Evolutionary conservation across 2,113 vertebrate genomes (phyloP).

Genomic region (Mesitornis unicolor): DNA sequence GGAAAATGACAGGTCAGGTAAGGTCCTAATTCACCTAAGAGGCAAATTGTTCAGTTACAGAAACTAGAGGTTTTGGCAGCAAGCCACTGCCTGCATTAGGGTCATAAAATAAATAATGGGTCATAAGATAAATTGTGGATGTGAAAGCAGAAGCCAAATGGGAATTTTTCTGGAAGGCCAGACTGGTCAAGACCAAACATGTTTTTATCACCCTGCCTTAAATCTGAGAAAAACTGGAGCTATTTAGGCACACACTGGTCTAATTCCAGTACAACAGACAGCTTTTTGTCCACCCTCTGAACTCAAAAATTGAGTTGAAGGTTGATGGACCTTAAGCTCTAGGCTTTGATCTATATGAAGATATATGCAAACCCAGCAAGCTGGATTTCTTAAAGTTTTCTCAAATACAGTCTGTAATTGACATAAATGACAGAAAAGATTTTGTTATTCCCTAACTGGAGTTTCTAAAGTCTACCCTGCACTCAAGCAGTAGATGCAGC

Average conservation of each 20-base stretch:
- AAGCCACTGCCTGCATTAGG: background rate
- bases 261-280: background rate
- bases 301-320: background rate
- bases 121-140: background rate
- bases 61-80: background rate
- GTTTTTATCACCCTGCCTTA: background rate
- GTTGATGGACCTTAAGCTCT: background rate
- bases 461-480: background rate
- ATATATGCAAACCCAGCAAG: background rate
- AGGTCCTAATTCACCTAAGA: background rate
- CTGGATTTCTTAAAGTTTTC: background rate
- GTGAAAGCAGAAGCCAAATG: background rate
- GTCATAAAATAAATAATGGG: background rate
- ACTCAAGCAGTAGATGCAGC: background rate
- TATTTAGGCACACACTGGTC: background rate
- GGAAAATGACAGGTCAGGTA: background rate
- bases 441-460: background rate
- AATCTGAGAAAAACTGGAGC: background rate
- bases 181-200: background rate
- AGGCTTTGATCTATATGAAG: background rate
- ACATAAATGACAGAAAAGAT: background rate
- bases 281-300: fast-evolving
- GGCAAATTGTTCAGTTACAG: background rate
- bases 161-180: background rate
- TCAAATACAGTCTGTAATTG: background rate